Conservation (phyloP, 2,888 invertebrate species). For the Cylindroiulus punctatus region DNA sequence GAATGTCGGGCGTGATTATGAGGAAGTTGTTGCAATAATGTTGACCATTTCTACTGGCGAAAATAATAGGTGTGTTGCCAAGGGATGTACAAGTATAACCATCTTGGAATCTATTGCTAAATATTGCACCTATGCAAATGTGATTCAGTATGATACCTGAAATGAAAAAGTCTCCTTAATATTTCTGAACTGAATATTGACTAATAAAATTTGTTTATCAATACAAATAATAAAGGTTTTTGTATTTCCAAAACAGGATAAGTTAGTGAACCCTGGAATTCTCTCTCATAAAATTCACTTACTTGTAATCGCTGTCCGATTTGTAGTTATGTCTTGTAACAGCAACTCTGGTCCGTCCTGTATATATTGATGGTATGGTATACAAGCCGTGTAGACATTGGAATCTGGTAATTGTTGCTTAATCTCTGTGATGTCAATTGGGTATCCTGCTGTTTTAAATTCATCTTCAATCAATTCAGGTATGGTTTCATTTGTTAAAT, state of each 20-base stretch:
- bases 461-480: slow-evolving; percentile 40
- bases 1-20: slow-evolving; percentile 45
- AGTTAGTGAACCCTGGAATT: neutral
- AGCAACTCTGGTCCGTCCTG: neutral
- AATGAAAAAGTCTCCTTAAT: neutral
- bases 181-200: neutral
- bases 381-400: slow-evolving; percentile 42
- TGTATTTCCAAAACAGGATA: too few relatives aligned
- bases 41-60: slow-evolving; percentile 9
- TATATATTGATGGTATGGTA: slow-evolving; percentile 40
- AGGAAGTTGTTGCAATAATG: slow-evolving; percentile 53
- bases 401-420: neutral
- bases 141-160: slow-evolving; percentile 32
- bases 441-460: slow-evolving; percentile 28
- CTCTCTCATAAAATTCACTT: neutral
- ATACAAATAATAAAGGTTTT: too few relatives aligned
- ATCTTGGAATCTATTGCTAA: slow-evolving; percentile 39
- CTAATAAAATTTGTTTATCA: too few relatives aligned
- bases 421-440: neutral
- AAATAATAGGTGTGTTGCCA: slow-evolving; percentile 39
- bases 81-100: slow-evolving; percentile 53
- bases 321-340: slow-evolving; percentile 26
- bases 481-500: slow-evolving; percentile 11
- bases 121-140: slow-evolving; percentile 49
- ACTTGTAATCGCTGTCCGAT: slow-evolving; percentile 42